Evolutionary conservation across 2,797 vertebrate genomes (phyloP).

Genomic region (Diplodus sargus): DNA sequence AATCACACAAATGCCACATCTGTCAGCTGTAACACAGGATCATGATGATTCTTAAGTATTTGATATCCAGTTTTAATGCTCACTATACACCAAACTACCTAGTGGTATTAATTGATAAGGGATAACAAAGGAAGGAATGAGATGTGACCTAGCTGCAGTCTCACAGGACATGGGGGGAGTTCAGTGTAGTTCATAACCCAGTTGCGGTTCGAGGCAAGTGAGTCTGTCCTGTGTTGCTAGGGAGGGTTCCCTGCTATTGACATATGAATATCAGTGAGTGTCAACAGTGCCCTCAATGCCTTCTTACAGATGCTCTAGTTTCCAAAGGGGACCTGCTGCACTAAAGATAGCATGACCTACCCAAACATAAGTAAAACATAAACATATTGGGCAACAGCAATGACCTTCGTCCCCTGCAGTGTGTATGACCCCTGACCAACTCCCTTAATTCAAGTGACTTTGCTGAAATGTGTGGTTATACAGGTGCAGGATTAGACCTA

Average conservation of each 20-base stretch:
- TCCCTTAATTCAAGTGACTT: conserved; percentile 12
- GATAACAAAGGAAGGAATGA: conserved; percentile 16
- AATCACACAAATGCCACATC: not conserved
- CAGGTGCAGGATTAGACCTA: conserved; percentile 11
- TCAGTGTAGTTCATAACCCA: not conserved
- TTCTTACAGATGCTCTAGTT: conserved; percentile 21
- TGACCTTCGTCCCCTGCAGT: conserved; percentile 34
- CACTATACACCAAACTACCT: not conserved
- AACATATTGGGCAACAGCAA: conserved; percentile 24
- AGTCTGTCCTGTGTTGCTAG: conserved; percentile 29
- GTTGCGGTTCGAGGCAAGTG: conserved; percentile 21
- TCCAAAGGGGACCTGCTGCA: conserved; percentile 20
- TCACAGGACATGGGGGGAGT: not conserved
- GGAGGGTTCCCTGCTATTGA: conserved; percentile 30
- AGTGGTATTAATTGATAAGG: not conserved
- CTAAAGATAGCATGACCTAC: conserved; percentile 58
- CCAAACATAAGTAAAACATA: conserved; percentile 52
- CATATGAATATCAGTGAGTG: conserved; percentile 22
- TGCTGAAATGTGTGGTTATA: not conserved
- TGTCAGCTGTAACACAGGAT: not conserved
- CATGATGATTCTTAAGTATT: not conserved
- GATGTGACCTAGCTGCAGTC: conserved; percentile 11
- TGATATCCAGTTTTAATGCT: not conserved
- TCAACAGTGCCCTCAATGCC: conserved; percentile 46
- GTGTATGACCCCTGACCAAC: conserved; percentile 16